These are phyloP conservation scores for Microplitis deprimator DNA, from an alignment of 2,888 invertebrate genomes.

Conservation along the genomic window DNA sequence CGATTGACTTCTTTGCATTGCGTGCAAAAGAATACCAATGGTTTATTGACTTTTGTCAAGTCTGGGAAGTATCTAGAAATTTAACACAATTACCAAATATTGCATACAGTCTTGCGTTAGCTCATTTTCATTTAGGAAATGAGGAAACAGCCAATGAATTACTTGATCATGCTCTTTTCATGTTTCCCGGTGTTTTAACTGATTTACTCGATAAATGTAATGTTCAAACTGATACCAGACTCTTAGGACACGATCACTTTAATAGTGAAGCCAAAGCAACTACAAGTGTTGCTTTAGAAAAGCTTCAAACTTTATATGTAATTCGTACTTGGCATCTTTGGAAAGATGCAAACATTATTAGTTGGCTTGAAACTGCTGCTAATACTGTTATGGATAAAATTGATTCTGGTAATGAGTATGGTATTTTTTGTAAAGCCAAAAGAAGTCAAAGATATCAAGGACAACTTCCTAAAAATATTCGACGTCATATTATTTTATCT, in stretches of 20 bases:
- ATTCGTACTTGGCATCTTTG: conserved; percentile 83
- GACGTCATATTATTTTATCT: conserved; percentile 80
- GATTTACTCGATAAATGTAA: conserved; percentile 84
- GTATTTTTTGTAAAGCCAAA: conserved; percentile 77
- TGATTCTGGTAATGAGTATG: conserved; percentile 76
- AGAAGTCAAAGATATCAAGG: conserved; percentile 77
- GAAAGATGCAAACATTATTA: conserved; percentile 79
- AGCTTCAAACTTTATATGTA: conserved; percentile 82
- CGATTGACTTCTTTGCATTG: conserved; percentile 88
- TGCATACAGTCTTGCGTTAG: conserved; percentile 85
- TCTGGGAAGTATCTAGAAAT: conserved; percentile 78
- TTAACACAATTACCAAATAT: conserved; percentile 89
- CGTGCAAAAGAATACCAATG: conserved; percentile 82
- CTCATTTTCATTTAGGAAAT: conserved; percentile 75
- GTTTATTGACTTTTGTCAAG: conserved; percentile 76
- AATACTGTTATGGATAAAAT: conserved; percentile 77
- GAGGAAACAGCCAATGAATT: conserved; percentile 74
- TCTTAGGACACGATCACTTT: conserved; percentile 64
- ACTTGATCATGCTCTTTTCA: conserved; percentile 83
- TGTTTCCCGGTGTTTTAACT: conserved; percentile 85
- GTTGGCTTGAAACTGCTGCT: conserved; percentile 85
- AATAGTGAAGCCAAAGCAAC: conserved; percentile 72
- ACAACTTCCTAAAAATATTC: conserved; percentile 77
- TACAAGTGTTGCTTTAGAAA: conserved; percentile 76
- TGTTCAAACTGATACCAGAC: conserved; percentile 78